Base-by-base conservation (phyloP, 2,113 vertebrate species). In the Cyanoramphus novaezelandiae region DNA sequence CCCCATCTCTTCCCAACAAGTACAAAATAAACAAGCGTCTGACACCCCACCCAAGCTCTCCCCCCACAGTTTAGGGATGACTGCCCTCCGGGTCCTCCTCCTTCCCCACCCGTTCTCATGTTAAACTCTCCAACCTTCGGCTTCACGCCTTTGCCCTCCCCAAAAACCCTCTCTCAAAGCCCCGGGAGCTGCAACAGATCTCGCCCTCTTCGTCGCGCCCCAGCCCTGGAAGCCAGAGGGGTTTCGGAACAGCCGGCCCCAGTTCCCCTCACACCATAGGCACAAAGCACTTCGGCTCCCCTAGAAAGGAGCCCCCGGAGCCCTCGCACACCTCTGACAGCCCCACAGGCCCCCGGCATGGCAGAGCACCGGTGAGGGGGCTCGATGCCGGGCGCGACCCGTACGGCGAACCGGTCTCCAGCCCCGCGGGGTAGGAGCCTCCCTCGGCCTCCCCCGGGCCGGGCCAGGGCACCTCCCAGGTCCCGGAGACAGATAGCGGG, bases 11-110 rank as follows among this genome's bases (percentile, higher is more conserved):
- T 39, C 90, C 60, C 55, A 17, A 85, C 37, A 67, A 96, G 70
- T 79, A 90, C 46, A 37, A 90, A 64, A 74, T 19, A 90, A 95
- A 92, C 78, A 84, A 47, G 79, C 27, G 64, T 7, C 2, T 72
- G 47, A 64, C 84, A 95, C 86, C 91, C 88, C 92, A 87, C 92
- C 92, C 93, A 94, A 93, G 70, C 72, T 70, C 75, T 87, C 67
- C 93, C 84, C 44, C 57, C 84, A 86, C 88, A 35, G 95, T 95
- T 92, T 35, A 79, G 81, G 92, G 83, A 60, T 3, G 62, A 67
- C 43, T 76, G 68, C 67, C 57, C 88, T 46, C 49, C 68, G 47
- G 31, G 68, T 90, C 59, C 76, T 82, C 83, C 81, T 82, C 83
- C 69, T 68, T 43, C 84, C 63, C 88, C 70, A 71, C 49, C 67